Base-by-base conservation (phyloP, 2,888 invertebrate genomes). In the Plemyria rubiginata region DNA sequence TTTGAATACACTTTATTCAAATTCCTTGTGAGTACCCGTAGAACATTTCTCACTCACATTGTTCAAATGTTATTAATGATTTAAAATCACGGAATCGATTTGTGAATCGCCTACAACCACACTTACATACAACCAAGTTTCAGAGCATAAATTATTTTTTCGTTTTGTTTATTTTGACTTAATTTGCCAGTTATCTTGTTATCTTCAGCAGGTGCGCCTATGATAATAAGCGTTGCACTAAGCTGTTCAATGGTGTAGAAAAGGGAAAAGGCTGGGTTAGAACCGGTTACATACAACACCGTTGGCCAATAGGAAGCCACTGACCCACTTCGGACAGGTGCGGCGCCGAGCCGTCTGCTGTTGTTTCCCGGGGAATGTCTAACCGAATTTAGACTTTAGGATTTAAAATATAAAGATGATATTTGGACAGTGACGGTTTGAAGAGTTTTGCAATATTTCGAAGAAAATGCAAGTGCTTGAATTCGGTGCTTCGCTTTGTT, bases 271-370 rank as follows among this genome's bases (percentile, higher is more conserved):
- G 63, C 57, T 66, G 53, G 68, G 66, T 56, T 52, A 49, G 48
- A 69, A 70, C 72, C 67, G 72, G 72, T 70, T 70, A 53, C 68
- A 13, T 70, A 53, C 68, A 13, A 40, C 59, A 59, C 49, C 46
- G 53, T 70, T 67, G 60, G 66, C 73, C 70, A 74, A 77, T 78
- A 62, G 68, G 63, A 72, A 66, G 66, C 74, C 32, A 54, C 65
- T 67, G 68, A 32, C 60, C 54, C 58, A 55, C 54, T 46, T 76
- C 65, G 63, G 70, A 74, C 82, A 83, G 85, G 84, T 82, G 84
- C 74, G 86, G 85, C 86, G 87, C 83, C 87, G 77, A 62, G 82
- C 87, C 49, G 87, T 87, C 87, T 86, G 76, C 77, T 15, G 52
- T 36, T 54, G 32, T 41, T 32, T 22, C 22, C 36, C 36, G 36